Evolutionary conservation across 2,888 invertebrate species (phyloP), one percentile per base, ranked within the genome.

Genomic region (Pyrocoelia pectoralis): DNA sequence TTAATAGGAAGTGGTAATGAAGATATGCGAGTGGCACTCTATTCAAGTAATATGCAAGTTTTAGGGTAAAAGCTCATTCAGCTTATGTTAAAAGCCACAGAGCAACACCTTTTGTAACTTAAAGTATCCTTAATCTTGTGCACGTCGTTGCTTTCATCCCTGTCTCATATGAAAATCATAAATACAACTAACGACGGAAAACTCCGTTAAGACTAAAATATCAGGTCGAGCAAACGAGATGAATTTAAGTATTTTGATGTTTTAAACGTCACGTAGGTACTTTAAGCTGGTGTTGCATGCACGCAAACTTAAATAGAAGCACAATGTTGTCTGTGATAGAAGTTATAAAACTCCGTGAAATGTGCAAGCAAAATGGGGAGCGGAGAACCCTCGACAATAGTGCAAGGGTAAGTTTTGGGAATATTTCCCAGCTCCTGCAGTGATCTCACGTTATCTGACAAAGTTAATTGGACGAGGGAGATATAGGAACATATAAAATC

Each of bases 391-490:
- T 33, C 33, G 54, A 59, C 58, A 64, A 58, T 62, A 62, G 53
- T 59, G 58, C 46, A 58, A 51, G 59, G 59, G 63, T 41, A 50
- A 54, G 46, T 57, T 38, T 17, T 49, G 50, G 50, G 54, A 58
- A 59, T 53, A 64, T 64, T 58, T 64, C 51, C 64, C 51, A n/a
- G 56, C 38, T 41, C 55, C 56, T 29, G 49, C 55, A 50, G 54
- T 55, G 54, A 64, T 64, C 65, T 53, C 53, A 56, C 60, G 63
- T 66, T 66, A 66, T 66, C 66, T 64, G 60, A 63, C 66, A 64
- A 54, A 56, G 63, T 61, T 67, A 67, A 67, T 67, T 67, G 64
- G 60, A 67, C 66, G 59, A 59, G 63, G 66, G 66, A 61, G 56
- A 60, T 57, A 63, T 49, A 67, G 56, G 61, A 64, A 64, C 64